A percentile compares a stretch with the other conserved stretches of the same genome.
Evolutionary conservation across 2,113 vertebrate species (phyloP).

Genomic region (Chinchilla lanigera): DNA sequence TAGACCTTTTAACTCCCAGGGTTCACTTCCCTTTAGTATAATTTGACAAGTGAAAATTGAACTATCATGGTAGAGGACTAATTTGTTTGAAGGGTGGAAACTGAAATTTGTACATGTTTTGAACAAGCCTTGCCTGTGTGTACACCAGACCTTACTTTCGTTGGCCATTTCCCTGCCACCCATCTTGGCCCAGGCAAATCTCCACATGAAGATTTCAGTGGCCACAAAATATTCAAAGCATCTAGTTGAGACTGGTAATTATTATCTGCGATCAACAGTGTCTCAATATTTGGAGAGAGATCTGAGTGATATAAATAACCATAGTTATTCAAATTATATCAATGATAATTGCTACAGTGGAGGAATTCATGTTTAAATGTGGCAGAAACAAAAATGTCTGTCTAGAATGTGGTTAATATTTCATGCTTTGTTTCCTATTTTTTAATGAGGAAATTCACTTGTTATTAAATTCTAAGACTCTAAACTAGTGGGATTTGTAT

Average conservation of each 20-base stretch:
- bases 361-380: not conserved
- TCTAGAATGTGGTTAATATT: not conserved
- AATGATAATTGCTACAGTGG: not conserved
- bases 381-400: conserved; percentile 14
- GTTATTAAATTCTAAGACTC: conserved; percentile 5
- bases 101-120: not conserved
- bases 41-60: not conserved
- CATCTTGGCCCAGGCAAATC: not conserved
- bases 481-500: not conserved
- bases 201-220: not conserved
- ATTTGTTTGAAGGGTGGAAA: not conserved
- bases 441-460: not conserved
- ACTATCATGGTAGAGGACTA: not conserved
- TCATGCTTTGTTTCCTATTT: not conserved
- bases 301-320: not conserved
- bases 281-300: not conserved
- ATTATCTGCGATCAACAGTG: not conserved
- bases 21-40: not conserved
- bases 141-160: fast-evolving
- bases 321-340: not conserved
- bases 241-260: not conserved
- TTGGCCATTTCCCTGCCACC: not conserved
- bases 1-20: not conserved
- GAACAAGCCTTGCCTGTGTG: not conserved
- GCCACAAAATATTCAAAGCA: not conserved